These are phyloP conservation scores for Balearica regulorum DNA, from an alignment of 2,797 vertebrate species.

Conservation along the genomic window DNA sequence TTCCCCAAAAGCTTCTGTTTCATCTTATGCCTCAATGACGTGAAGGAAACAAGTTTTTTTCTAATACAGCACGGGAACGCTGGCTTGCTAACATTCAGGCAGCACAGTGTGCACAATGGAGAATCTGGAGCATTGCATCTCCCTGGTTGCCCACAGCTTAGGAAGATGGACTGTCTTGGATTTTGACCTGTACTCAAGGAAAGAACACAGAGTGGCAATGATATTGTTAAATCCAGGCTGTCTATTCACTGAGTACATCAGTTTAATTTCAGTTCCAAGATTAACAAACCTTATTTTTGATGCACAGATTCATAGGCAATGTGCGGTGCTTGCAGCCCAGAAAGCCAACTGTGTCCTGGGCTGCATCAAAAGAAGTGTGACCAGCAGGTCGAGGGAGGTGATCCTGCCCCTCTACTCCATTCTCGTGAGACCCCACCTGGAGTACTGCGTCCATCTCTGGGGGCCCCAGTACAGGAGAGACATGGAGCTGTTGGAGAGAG, in stretches of 20 bases:
- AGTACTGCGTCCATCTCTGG: no score
- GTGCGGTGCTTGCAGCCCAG: no score
- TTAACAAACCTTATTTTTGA: not conserved
- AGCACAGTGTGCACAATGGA: fast-evolving
- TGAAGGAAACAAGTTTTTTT: not conserved
- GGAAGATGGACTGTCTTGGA: not conserved
- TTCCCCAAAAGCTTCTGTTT: not conserved
- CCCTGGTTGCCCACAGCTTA: not conserved
- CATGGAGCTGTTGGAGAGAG: no score
- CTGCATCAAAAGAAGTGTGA: no score
- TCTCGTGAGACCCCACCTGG: no score
- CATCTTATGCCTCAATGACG: not conserved
- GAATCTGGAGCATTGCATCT: not conserved
- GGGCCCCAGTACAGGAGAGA: no score
- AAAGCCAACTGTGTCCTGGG: no score
- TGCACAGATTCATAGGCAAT: not conserved
- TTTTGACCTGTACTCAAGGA: not conserved
- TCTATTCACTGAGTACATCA: not conserved
- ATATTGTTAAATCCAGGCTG: not conserved
- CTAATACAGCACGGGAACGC: not conserved
- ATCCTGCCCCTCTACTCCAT: no score
- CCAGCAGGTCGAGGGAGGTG: no score
- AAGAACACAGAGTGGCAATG: not conserved
- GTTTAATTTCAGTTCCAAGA: not conserved
- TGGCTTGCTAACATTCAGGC: not conserved